Base-by-base conservation (phyloP, 2,113 vertebrate species). In the Muntiacus muntjak region DNA sequence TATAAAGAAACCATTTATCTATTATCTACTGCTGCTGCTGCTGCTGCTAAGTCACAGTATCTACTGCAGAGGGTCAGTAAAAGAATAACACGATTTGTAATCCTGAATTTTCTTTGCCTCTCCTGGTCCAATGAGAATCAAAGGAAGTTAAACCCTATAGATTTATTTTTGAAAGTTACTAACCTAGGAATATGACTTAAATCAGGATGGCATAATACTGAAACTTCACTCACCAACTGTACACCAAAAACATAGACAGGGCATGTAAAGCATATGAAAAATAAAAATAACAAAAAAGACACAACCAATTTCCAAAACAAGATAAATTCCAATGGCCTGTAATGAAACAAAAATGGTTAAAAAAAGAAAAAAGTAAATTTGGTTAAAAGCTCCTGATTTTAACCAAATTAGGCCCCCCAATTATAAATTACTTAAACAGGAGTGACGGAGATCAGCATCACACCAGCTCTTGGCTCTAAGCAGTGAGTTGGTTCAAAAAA, bases 271-370 rank as follows among this genome's bases (percentile, higher is more conserved):
- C 71, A 89, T 14, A 33, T 81, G 30, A 71, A 94, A 89, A 89
- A 28, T 40, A 74, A 74, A 40, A 25, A 78, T 43, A 88, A 62
- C 74, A 74, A 82, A 86, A 94, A 87, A 83, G 6, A 33, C 9
- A 91, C 16, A 88, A 11, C 8, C 83, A 89, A 10, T 21, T 86
- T 89, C 71, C 92, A 93, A 97, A 87, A 52, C 81, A 94, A 96
- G 50, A 87, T 62, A 90, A 78, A 74, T 55, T 94, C 17, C 60
- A 94, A 74, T 40, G 28, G 81, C 40, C 78, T 86, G 52, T 84
- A 92, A 62, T 67, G 60, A 94, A 93, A 79, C 11, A 62, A 25
- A 92, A 94, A 62, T 54, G 19, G 5, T 90, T 91, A 40, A 43
- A 47, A 47, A 36, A 54, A 57, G 19, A 79, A 87, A 47, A 81